A percentile compares a stretch with the other conserved stretches of the same genome.
phyloP scores from a whole-genome alignment of 2,113 vertebrate species.

The Ahaetulla prasina region DNA sequence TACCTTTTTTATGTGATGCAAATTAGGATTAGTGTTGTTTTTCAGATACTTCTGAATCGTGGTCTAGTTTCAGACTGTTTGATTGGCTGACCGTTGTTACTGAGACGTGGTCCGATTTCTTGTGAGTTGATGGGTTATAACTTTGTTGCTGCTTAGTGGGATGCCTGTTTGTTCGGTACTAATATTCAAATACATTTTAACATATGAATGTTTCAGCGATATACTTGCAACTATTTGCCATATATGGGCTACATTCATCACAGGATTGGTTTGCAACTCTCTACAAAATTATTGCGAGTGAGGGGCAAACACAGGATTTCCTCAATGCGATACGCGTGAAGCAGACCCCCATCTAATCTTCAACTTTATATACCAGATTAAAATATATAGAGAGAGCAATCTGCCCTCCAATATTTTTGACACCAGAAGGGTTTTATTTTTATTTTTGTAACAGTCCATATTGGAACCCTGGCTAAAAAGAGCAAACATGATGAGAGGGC shows the following conservation, averaged over 20 bases:
- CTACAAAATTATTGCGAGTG: not conserved
- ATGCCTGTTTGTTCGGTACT: too few species aligned
- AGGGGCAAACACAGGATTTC: constrained; percentile 13
- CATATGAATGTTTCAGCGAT: not conserved
- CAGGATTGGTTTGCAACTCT: not conserved
- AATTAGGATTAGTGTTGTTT: too few species aligned
- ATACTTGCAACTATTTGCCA: not conserved
- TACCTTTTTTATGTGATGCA: too few species aligned
- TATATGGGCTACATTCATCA: not conserved
- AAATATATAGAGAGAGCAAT: constrained; percentile 54
- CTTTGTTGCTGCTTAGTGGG: too few species aligned
- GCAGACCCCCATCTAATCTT: constrained; percentile 52
- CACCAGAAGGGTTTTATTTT: constrained; percentile 73
- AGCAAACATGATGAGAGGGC: constrained; percentile 75
- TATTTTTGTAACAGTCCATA: constrained; percentile 74
- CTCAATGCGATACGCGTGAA: not conserved
- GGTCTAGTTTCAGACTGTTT: too few species aligned
- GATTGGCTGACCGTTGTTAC: too few species aligned
- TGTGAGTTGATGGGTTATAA: too few species aligned
- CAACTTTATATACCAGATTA: constrained; percentile 69
- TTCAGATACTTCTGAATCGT: too few species aligned
- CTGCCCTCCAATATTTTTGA: constrained; percentile 72
- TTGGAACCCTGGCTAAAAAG: constrained; percentile 69
- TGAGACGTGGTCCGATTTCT: too few species aligned
- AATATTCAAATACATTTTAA: too few species aligned